Percentiles rank a stretch among this genome's conserved stretches.
Evolutionary conservation across 2,797 vertebrate species (phyloP).

Genomic region (Macropus fuliginosus): DNA sequence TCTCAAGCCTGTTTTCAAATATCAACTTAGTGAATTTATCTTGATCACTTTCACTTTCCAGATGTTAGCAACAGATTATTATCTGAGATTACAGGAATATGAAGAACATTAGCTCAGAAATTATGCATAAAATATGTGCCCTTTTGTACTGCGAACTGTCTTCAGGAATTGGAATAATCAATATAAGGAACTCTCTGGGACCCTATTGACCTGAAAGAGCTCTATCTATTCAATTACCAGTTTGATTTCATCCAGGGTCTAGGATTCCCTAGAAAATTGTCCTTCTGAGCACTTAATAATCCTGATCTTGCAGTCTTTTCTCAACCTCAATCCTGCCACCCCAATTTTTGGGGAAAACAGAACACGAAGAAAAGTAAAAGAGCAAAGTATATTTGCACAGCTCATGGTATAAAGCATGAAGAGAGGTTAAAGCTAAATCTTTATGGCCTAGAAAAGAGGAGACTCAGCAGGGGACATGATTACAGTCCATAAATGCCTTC

Average conservation of each 20-base stretch:
- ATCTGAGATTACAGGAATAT: not conserved
- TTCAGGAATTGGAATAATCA: not conserved
- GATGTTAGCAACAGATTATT: not conserved
- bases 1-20: not conserved
- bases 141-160: not conserved
- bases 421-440: slow-evolving; percentile 17
- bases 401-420: not conserved
- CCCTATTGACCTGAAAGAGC: not conserved
- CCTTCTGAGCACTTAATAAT: not conserved
- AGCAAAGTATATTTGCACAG: not conserved
- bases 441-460: slow-evolving; percentile 29
- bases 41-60: not conserved
- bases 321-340: not conserved
- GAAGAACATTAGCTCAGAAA: slow-evolving; percentile 7
- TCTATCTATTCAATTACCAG: not conserved
- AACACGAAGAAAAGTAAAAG: slow-evolving; percentile 45
- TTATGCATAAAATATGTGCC: not conserved
- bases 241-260: slow-evolving; percentile 23
- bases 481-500: slow-evolving; percentile 2
- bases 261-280: slow-evolving; percentile 33
- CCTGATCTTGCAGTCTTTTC: not conserved
- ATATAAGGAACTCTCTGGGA: not conserved
- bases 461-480: not conserved
- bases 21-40: not conserved
- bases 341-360: not conserved